Evolutionary conservation across 1,140 invertebrate genomes (phyloP), one percentile per base, ranked within the genome.

Genomic region (Cyclina sinensis): DNA sequence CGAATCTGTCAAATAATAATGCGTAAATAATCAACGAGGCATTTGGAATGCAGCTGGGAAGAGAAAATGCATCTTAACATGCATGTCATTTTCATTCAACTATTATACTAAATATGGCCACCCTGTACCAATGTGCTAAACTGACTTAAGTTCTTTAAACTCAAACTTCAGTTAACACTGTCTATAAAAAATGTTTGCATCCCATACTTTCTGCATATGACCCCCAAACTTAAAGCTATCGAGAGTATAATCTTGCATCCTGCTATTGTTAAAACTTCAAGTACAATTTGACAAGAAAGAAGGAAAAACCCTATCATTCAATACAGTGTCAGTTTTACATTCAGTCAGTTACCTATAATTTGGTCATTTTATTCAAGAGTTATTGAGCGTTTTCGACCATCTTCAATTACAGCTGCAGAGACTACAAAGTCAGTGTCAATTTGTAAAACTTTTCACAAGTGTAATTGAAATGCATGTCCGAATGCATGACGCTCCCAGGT

Each of bases 311-410:
- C 43, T 35, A 46, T 65, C 35, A 87, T 68, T 87, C 39, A 46
- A 80, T 68, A 32, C 59, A 70, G 85, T 87, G 85, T 87, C 85
- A 87, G n/a, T 30, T 59, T 62, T 78, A 43, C 16, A 78, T 79
- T 35, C 2, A 78, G 16, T 16, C 21, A 16, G 85, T 87, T 87
- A 87, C 85, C 85, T 87, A 78, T 87, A 87, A 87, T 87, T 87
- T 87, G 85, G 85, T 87, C 85, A 87, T 87, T 80, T 87, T 35
- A 68, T 87, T 87, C 62, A 87, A 87, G 85, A 59, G 70, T 70
- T 65, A 87, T 70, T 79, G 74, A 68, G 51, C 14, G 57, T 27
- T n/a, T 27, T 37, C 68, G 43, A 35, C 85, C 37, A 27, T 80
- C 27, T 80, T 51, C 21, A 51, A 48, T 80, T 87, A 68, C 85